Evolutionary conservation across 64 coral and sea anemone genomes (phyloP).

Genomic region (Platygyra sinensis): DNA sequence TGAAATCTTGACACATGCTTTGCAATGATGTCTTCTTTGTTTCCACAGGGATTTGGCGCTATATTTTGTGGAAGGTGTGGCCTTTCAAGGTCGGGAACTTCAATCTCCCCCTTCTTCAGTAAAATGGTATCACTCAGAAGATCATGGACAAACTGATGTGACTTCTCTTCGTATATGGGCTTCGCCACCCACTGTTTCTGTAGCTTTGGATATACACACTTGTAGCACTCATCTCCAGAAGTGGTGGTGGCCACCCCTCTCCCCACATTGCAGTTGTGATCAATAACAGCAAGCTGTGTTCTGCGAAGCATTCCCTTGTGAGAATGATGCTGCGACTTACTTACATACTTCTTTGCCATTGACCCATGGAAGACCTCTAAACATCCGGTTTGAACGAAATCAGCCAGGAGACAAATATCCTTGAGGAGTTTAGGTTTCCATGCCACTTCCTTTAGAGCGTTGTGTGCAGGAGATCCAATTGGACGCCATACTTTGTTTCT

Average conservation of each 20-base stretch:
- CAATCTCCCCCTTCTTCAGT: background rate
- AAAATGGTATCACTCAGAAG: background rate
- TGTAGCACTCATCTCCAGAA: slow-evolving; percentile 43
- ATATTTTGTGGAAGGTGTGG: slow-evolving; percentile 20
- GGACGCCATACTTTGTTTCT: slow-evolving; percentile 1
- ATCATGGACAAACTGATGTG: slow-evolving; percentile 24
- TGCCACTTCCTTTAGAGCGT: slow-evolving; percentile 16
- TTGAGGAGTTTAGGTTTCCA: slow-evolving; percentile 19
- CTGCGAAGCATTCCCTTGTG: slow-evolving; percentile 44
- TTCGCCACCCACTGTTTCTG: slow-evolving; percentile 43
- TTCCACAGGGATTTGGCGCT: slow-evolving; percentile 5
- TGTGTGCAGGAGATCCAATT: slow-evolving; percentile 16
- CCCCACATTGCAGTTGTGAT: slow-evolving; percentile 15
- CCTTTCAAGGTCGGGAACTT: slow-evolving; percentile 15
- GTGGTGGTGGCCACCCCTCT: background rate
- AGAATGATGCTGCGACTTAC: slow-evolving; percentile 46
- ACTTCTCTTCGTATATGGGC: slow-evolving; percentile 9
- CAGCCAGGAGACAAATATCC: too few relatives aligned
- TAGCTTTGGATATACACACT: slow-evolving; percentile 10
- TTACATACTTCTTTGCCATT: slow-evolving; percentile 9
- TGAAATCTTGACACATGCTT: background rate
- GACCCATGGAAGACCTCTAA: slow-evolving; percentile 35
- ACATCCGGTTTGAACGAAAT: too few relatives aligned
- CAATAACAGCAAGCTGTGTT: slow-evolving; percentile 42
- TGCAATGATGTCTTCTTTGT: slow-evolving; percentile 18